Conservation (phyloP, 1,140 invertebrate genomes). For the Drosophila nannoptera region DNA sequence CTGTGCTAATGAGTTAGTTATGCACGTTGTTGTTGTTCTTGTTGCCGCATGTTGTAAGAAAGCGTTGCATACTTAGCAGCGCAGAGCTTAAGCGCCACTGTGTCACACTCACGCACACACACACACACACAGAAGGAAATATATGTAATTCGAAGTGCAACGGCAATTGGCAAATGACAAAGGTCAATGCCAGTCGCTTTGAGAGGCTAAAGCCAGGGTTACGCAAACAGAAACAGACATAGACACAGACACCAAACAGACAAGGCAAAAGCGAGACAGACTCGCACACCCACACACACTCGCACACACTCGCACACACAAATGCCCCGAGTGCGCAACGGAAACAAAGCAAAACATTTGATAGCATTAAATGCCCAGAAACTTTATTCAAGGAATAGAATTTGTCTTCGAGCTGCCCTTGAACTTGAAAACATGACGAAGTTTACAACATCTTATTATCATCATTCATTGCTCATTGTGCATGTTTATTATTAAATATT, state of each 20-base stretch:
- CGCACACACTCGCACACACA: not conserved
- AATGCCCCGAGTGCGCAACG: not conserved
- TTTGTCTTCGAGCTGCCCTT: not conserved
- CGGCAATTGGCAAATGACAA: conserved; percentile 53
- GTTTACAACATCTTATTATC: too few species aligned
- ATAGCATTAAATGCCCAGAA: not conserved
- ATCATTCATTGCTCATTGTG: too few species aligned
- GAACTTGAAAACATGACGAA: not conserved
- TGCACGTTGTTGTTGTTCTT: conserved; percentile 35
- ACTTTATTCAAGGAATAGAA: not conserved
- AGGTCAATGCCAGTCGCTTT: conserved; percentile 63
- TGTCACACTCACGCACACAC: conserved; percentile 13
- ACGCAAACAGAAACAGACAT: conserved; percentile 36
- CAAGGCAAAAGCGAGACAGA: conserved; percentile 18
- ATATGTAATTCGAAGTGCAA: conserved; percentile 25
- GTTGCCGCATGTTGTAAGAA: conserved; percentile 17
- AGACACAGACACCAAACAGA: conserved; percentile 9
- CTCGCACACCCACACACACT: conserved; percentile 9
- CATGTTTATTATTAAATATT: too few species aligned
- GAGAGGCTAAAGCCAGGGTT: conserved; percentile 55
- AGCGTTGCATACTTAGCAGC: conserved; percentile 19
- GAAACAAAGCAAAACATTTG: conserved; percentile 3
- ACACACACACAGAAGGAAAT: conserved; percentile 8
- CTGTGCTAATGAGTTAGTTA: conserved; percentile 71
- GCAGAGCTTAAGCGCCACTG: not conserved